Evolutionary conservation across 2,888 invertebrate genomes (phyloP).

Genomic region (Lepas anatifera): DNA sequence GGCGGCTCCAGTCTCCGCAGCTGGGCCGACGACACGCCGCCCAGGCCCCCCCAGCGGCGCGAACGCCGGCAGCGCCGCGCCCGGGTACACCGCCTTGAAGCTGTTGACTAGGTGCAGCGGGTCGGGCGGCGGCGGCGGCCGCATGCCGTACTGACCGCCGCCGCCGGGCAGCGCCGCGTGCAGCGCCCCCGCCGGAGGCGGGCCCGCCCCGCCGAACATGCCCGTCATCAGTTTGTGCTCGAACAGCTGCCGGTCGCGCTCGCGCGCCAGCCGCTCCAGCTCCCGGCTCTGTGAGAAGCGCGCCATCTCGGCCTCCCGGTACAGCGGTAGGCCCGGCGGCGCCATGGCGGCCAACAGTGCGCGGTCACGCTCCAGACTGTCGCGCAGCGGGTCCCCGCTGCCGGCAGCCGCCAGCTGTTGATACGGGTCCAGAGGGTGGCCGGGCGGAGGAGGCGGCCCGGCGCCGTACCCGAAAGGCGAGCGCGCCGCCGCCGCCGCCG

Average conservation of each 20-base stretch:
- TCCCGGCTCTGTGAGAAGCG: not conserved
- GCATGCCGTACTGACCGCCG: not conserved
- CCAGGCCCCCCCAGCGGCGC: not conserved
- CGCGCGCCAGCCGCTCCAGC: not conserved
- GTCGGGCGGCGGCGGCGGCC: not conserved
- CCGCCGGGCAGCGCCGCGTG: not conserved
- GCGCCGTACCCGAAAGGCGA: not conserved
- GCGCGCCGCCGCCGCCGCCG: not conserved
- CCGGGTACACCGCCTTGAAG: not conserved
- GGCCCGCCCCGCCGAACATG: not conserved
- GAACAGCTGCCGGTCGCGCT: conserved; percentile 8
- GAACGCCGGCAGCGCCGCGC: not conserved
- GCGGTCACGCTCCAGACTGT: not conserved
- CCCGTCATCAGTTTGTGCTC: conserved; percentile 7
- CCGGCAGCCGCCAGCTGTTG: not conserved
- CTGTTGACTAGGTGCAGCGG: conserved; percentile 6
- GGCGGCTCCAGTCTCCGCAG: not conserved
- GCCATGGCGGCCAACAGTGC: not conserved
- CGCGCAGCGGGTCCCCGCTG: not conserved
- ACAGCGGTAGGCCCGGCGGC: not conserved
- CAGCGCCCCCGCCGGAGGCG: not conserved
- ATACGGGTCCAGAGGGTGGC: not conserved
- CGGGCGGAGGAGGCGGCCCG: not conserved
- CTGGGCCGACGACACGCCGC: not conserved
- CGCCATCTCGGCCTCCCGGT: not conserved